phyloP scores from a whole-genome alignment of 2,113 vertebrate genomes.

The Cyrtonyx montezumae region DNA sequence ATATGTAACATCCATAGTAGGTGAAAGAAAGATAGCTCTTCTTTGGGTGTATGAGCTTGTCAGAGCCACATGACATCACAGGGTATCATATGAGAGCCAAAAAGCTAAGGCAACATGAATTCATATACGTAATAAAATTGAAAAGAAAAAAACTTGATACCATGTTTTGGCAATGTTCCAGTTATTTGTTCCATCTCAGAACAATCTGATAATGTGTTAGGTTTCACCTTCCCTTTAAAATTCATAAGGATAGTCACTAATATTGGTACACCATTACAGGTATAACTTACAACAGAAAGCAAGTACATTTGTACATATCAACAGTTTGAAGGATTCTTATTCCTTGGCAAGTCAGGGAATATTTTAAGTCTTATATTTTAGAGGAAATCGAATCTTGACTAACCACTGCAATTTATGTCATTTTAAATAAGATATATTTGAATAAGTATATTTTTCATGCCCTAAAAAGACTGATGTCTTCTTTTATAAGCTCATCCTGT shows the following conservation, averaged over 20 bases:
- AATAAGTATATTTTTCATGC: slow-evolving; percentile 89
- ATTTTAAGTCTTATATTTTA: slow-evolving; percentile 86
- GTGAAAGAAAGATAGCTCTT: slow-evolving; percentile 25
- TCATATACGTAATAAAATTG: neutral
- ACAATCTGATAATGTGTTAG: slow-evolving; percentile 41
- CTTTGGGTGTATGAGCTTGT: slow-evolving; percentile 35
- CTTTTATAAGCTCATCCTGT: slow-evolving; percentile 88
- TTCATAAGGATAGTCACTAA: slow-evolving; percentile 74
- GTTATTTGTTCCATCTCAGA: slow-evolving; percentile 33
- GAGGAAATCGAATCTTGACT: slow-evolving; percentile 86
- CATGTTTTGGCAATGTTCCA: slow-evolving; percentile 24
- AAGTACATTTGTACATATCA: slow-evolving; percentile 82
- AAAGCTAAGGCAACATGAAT: slow-evolving; percentile 25
- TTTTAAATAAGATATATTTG: slow-evolving; percentile 88
- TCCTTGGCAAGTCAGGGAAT: slow-evolving; percentile 81
- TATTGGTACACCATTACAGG: slow-evolving; percentile 58
- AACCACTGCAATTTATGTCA: slow-evolving; percentile 87
- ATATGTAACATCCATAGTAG: slow-evolving; percentile 55
- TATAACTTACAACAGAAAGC: slow-evolving; percentile 80
- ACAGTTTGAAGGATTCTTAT: slow-evolving; percentile 81
- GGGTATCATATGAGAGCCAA: slow-evolving; percentile 11
- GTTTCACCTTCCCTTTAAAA: slow-evolving; percentile 61
- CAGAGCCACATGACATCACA: neutral
- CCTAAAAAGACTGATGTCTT: slow-evolving; percentile 87
- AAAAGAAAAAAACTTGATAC: slow-evolving; percentile 2